Conservation (phyloP, 2,113 vertebrate genomes). For the Athene cunicularia region DNA sequence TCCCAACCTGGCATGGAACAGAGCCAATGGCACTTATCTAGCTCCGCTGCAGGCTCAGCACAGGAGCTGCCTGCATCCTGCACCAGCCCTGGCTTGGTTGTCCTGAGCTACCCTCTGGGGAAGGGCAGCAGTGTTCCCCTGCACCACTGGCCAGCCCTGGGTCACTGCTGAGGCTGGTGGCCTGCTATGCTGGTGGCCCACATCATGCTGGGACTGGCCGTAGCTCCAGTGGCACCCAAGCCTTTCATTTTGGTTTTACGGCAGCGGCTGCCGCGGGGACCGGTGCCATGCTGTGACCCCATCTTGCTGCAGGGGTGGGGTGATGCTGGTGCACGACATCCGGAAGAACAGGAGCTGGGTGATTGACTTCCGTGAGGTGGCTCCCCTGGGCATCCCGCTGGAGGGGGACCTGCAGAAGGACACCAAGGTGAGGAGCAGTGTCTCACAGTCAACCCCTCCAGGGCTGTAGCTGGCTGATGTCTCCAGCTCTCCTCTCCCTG, state of each 20-base stretch:
- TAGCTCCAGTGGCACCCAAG: fast-evolving
- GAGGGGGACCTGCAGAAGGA: constrained; percentile 80
- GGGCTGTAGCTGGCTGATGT: not conserved
- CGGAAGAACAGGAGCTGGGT: constrained; percentile 89
- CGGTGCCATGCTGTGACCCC: fast-evolving
- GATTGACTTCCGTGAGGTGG: constrained; percentile 94
- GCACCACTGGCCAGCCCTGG: not conserved
- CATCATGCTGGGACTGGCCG: fast-evolving
- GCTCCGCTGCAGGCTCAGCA: not conserved
- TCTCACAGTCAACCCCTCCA: not conserved
- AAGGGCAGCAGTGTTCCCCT: not conserved
- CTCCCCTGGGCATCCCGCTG: constrained; percentile 80
- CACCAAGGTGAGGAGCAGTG: constrained; percentile 76
- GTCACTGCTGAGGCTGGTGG: not conserved
- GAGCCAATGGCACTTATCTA: not conserved
- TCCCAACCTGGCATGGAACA: not conserved
- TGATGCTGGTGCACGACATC: constrained; percentile 96
- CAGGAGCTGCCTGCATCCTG: fast-evolving
- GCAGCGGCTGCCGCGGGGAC: not conserved
- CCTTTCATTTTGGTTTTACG: not conserved
- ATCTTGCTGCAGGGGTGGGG: constrained; percentile 83
- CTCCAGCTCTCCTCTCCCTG: not conserved
- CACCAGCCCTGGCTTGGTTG: not conserved
- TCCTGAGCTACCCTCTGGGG: not conserved
- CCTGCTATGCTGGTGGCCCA: not conserved